Evolutionary conservation across 1,140 invertebrate species (phyloP).

Genomic region (Sipha flava): DNA sequence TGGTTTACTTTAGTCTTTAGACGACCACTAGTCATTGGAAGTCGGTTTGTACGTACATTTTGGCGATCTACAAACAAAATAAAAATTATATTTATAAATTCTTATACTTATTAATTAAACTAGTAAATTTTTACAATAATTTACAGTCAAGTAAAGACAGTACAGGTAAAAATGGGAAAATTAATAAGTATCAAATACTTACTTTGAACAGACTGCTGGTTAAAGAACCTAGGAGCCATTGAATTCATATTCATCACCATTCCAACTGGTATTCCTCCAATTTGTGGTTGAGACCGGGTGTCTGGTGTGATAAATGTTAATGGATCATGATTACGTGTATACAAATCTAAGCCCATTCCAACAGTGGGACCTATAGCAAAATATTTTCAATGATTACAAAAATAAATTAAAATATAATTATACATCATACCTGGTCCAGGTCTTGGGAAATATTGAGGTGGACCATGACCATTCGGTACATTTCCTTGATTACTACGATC

Average conservation of each 20-base stretch:
- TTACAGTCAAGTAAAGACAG: too few species aligned
- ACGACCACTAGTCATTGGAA: constrained; percentile 38
- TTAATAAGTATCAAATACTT: not conserved
- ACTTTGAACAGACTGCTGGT: constrained; percentile 49
- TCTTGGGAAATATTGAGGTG: constrained; percentile 18
- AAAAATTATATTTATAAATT: not conserved
- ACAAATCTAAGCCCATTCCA: constrained; percentile 48
- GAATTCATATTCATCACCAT: constrained; percentile 92
- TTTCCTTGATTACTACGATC: constrained; percentile 47
- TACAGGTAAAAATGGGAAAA: not conserved
- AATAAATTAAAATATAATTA: not conserved
- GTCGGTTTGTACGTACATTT: constrained; percentile 38
- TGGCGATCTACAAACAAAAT: constrained; percentile 39
- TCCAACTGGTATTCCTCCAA: constrained; percentile 65
- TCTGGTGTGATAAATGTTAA: constrained; percentile 86
- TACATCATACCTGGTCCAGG: not conserved
- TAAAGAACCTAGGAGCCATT: constrained; percentile 76
- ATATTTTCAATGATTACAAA: not conserved
- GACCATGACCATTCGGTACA: constrained; percentile 15
- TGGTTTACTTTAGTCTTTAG: constrained; percentile 36
- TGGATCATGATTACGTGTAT: constrained; percentile 72
- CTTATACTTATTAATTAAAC: too few species aligned
- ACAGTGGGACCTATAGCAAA: constrained; percentile 39
- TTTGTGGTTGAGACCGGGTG: constrained; percentile 57
- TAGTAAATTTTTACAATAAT: too few species aligned